Evolutionary conservation across 2,888 invertebrate genomes (phyloP), one percentile per base, ranked within the genome.

Genomic region (Coelinius sp.): DNA sequence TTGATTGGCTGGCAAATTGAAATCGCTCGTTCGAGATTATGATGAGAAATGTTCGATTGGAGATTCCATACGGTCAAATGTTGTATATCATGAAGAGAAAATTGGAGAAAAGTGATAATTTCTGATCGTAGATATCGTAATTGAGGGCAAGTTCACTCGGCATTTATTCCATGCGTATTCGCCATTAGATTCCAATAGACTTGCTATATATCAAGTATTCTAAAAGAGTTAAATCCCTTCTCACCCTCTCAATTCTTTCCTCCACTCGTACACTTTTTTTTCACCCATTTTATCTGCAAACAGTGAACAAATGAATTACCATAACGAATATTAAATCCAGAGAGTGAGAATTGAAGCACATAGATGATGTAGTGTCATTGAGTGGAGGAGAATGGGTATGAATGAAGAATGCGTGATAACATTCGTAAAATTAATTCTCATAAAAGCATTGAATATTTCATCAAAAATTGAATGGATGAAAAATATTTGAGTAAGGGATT

Each of bases 141-240:
- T 41, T 41, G 41, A 59, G 59, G 59, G 59, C 59, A 59, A 59
- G 35, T 59, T 31, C 59, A 59, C 59, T 20, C 20, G 25, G 14
- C 25, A 14, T 53, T 70, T 27, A 44, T 70, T 27, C 49, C 3
- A 38, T 59, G 27, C 65, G 68, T 17, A 6, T 70, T 41, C 25
- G 25, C 20, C 59, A 46, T 41, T 38, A 31, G 66, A 38, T 68
- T 67, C 68, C 59, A 35, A 20, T n/a, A 14, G 31, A 20, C 41
- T 10, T 1, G n/a, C 41, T 41, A 41, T 41, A 41, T 41, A 75
- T 70, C 59, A 71, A 52, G 63, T 64, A 35, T 67, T 71, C 63
- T 67, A 69, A 53, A 31, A 41, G 41, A n/a, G n/a, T n/a, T n/a
- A n/a, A 49, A 65, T 66, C 46, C 27, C 59, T 44, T 46, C 64